A percentile compares a stretch with the other conserved stretches of the same genome.
Evolutionary conservation across 2,113 vertebrate genomes (phyloP).

Genomic region (Pao palembangensis): DNA sequence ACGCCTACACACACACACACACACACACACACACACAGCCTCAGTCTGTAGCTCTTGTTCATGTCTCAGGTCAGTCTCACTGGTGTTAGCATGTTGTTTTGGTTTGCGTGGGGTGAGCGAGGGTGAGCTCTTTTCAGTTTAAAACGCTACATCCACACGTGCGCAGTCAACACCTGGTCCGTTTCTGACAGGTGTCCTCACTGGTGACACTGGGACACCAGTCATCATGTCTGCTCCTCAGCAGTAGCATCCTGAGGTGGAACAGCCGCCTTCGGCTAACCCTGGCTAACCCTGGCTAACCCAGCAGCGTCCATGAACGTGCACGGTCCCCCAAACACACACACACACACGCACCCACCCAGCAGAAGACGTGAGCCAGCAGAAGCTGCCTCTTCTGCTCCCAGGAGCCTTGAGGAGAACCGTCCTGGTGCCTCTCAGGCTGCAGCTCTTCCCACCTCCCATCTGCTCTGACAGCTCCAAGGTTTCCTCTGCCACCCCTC

Average conservation of each 20-base stretch:
- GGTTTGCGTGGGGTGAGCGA: no score
- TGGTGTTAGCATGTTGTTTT: no score
- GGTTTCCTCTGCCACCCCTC: conserved; percentile 74
- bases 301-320: no score
- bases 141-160: background rate
- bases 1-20: background rate
- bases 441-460: conserved; percentile 70
- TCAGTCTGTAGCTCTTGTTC: background rate
- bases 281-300: no score
- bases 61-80: no score
- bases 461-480: conserved; percentile 85
- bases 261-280: no score
- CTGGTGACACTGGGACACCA: no score
- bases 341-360: conserved; percentile 12
- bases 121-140: no score
- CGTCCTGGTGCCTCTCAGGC: conserved; percentile 51
- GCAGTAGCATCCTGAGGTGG: no score
- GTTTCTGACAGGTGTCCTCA: no score
- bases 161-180: no score
- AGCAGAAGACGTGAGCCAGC: background rate
- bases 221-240: no score
- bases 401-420: conserved; percentile 28
- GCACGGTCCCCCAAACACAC: background rate
- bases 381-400: conserved; percentile 32
- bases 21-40: background rate